These are phyloP conservation scores for Scopus umbretta DNA, from an alignment of 2,113 vertebrate genomes.

Conservation along the genomic window DNA sequence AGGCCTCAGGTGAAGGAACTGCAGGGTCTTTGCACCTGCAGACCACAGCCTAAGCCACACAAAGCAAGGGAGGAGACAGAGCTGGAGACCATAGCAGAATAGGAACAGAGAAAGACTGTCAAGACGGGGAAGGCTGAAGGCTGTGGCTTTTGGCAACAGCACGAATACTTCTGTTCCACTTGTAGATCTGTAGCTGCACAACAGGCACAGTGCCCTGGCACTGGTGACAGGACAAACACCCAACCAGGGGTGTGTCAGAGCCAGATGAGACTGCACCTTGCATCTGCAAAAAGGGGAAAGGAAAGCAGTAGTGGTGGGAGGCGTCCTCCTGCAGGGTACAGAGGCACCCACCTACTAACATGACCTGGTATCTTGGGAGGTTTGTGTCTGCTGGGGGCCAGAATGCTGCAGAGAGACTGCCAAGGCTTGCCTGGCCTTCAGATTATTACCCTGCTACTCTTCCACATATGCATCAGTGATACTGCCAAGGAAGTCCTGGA, in stretches of 20 bases:
- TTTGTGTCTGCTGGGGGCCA: background rate
- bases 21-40: background rate
- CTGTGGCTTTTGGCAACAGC: background rate
- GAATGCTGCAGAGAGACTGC: background rate
- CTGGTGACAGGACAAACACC: background rate
- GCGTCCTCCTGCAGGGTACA: background rate
- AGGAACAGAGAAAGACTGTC: background rate
- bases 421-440: background rate
- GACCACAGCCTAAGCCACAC: background rate
- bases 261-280: background rate
- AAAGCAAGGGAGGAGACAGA: background rate
- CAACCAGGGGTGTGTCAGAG: background rate
- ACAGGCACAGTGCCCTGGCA: background rate
- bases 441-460: background rate
- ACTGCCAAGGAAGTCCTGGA: background rate
- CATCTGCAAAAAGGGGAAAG: background rate
- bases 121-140: background rate
- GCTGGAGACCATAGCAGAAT: background rate
- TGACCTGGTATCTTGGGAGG: rapidly evolving
- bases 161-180: background rate
- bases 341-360: background rate
- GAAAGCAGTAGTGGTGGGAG: background rate
- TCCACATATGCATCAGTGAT: background rate
- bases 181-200: background rate
- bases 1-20: background rate